Evolutionary conservation across 2,113 vertebrate species (phyloP).

Genomic region (Sula dactylatra): DNA sequence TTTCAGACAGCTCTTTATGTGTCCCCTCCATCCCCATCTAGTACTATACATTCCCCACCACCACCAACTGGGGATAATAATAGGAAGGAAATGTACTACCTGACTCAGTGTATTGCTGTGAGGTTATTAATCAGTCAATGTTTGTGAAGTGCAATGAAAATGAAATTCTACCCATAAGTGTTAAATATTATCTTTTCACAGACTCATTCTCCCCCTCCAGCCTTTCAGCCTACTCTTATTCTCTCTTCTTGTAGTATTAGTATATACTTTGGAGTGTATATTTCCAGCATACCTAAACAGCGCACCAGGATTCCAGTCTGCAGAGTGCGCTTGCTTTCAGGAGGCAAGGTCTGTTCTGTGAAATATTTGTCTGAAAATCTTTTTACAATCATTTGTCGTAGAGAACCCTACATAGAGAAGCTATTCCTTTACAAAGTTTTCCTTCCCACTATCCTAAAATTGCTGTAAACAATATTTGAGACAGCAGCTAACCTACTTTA

Average conservation of each 20-base stretch:
- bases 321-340: background rate
- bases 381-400: background rate
- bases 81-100: slow-evolving; percentile 32
- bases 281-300: background rate
- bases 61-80: slow-evolving; percentile 41
- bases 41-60: background rate
- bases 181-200: slow-evolving; percentile 45
- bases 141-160: slow-evolving; percentile 43
- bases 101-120: slow-evolving; percentile 31
- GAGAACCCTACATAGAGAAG: background rate
- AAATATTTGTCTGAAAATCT: background rate
- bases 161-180: slow-evolving; percentile 10
- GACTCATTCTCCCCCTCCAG: background rate
- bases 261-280: background rate
- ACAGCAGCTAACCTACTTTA: background rate
- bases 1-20: slow-evolving; percentile 48
- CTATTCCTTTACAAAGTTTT: background rate
- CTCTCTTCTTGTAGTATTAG: background rate
- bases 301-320: background rate
- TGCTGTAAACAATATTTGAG: background rate
- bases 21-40: background rate
- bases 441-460: background rate
- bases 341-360: background rate
- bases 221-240: background rate
- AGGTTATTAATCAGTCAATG: slow-evolving; percentile 53